Percentiles rank a stretch among this genome's conserved stretches.
phyloP scores from a whole-genome alignment of 2,113 vertebrate species.

The Chaetorhynchus papuensis region DNA sequence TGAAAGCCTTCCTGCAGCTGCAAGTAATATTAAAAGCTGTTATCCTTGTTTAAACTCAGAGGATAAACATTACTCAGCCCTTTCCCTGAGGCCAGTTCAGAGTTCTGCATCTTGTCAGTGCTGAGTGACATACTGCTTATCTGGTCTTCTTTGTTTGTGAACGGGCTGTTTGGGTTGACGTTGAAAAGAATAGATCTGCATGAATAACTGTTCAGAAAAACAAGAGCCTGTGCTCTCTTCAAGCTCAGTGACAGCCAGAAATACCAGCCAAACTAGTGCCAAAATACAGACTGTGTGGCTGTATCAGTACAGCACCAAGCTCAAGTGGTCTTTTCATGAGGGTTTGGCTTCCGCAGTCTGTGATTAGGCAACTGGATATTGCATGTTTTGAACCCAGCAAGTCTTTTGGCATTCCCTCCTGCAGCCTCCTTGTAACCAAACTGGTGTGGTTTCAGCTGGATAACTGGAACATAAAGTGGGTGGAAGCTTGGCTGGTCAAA shows the following conservation, averaged over 20 bases:
- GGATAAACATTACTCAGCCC: background rate
- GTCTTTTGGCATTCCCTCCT: background rate
- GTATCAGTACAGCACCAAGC: background rate
- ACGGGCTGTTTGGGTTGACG: accelerated
- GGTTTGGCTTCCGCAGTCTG: background rate
- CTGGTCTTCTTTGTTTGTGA: background rate
- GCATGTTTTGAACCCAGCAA: background rate
- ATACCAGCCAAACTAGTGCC: background rate
- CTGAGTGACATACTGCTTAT: background rate
- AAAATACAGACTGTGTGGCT: background rate
- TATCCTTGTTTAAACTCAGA: constrained; percentile 10
- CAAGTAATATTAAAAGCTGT: background rate
- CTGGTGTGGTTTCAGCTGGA: background rate
- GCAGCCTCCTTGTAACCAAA: background rate
- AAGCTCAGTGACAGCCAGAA: constrained; percentile 13
- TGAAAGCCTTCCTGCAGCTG: background rate
- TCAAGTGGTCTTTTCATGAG: background rate
- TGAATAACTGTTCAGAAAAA: background rate
- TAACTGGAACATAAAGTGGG: background rate
- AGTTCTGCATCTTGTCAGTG: background rate
- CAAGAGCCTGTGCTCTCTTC: background rate
- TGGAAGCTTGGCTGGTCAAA: background rate
- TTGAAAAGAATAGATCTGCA: background rate
- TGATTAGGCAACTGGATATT: background rate
- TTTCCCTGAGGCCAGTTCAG: background rate